Percentiles rank a stretch among this genome's conserved stretches.
Evolutionary conservation across 2,888 invertebrate genomes (phyloP).

Genomic region (Dorcus parallelipipedus): DNA sequence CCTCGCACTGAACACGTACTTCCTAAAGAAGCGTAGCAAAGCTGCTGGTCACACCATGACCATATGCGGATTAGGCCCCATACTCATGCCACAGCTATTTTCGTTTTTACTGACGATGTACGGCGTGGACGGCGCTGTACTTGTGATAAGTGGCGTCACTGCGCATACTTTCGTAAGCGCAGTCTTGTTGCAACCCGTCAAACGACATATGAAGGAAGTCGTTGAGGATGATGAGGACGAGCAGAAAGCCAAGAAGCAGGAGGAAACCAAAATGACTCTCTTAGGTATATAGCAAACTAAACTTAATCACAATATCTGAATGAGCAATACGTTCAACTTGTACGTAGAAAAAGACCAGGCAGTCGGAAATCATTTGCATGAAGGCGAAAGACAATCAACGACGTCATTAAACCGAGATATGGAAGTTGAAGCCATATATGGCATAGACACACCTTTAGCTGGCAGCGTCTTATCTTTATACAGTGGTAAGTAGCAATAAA

Average conservation of each 20-base stretch:
- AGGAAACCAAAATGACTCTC: neutral
- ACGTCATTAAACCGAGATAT: constrained; percentile 33
- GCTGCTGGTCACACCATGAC: constrained; percentile 64
- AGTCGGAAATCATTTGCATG: neutral
- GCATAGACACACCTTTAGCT: constrained; percentile 46
- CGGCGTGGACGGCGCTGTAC: constrained; percentile 59
- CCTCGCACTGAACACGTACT: constrained; percentile 64
- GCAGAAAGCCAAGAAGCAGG: neutral
- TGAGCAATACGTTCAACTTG: neutral
- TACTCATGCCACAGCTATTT: constrained; percentile 61
- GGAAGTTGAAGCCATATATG: constrained; percentile 47
- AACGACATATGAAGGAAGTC: constrained; percentile 57
- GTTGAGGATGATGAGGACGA: constrained; percentile 15
- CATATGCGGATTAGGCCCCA: constrained; percentile 62
- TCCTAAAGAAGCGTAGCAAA: constrained; percentile 58
- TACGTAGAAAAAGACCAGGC: neutral
- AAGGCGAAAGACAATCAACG: neutral
- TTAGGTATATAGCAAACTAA: too few species aligned
- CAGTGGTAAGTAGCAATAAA: neutral
- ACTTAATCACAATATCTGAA: neutral
- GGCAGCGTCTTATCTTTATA: constrained; percentile 38
- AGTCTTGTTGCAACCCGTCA: constrained; percentile 61
- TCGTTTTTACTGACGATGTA: constrained; percentile 55
- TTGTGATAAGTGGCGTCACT: constrained; percentile 60
- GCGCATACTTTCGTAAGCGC: constrained; percentile 60